Evolutionary conservation across 2,888 invertebrate species (phyloP).

Genomic region (Neoascia interrupta): DNA sequence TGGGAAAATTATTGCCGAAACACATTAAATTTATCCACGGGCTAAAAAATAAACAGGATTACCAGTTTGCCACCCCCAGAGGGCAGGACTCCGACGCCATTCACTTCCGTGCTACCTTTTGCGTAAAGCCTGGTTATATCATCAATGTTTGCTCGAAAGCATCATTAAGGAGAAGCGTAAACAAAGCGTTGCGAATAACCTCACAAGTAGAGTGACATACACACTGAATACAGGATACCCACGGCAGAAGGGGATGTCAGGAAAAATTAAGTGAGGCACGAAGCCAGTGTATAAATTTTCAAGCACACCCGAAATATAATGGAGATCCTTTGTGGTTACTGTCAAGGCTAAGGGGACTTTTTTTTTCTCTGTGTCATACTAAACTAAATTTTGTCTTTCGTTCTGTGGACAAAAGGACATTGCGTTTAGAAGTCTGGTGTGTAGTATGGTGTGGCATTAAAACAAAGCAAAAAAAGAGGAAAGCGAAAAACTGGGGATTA

Average conservation of each 20-base stretch:
- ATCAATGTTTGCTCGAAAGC: constrained; percentile 61
- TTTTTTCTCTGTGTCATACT: constrained; percentile 4
- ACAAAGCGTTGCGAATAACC: constrained; percentile 49
- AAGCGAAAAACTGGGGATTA: too few relatives aligned
- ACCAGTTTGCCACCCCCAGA: constrained; percentile 37
- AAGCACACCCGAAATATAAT: constrained; percentile 42
- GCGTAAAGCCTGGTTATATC: constrained; percentile 33
- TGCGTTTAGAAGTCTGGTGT: too few relatives aligned
- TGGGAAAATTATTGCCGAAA: constrained; percentile 65
- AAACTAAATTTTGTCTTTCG: background rate
- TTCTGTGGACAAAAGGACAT: constrained; percentile 19
- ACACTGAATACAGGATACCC: background rate
- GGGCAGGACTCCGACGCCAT: constrained; percentile 23
- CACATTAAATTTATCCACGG: constrained; percentile 65
- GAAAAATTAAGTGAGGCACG: constrained; percentile 2
- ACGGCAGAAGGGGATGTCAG: background rate
- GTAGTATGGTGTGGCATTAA: too few relatives aligned
- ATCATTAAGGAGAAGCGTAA: constrained; percentile 65
- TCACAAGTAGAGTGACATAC: constrained; percentile 2
- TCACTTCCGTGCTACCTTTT: constrained; percentile 40
- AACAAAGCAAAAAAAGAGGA: too few relatives aligned
- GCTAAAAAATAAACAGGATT: constrained; percentile 62
- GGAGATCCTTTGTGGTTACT: constrained; percentile 51
- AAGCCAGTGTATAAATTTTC: constrained; percentile 12
- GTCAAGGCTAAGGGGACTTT: constrained; percentile 15